A percentile compares a stretch with the other conserved stretches of the same genome.
These are phyloP conservation scores for Hemibates koningsi DNA, from an alignment of 2,113 vertebrate species.

Conservation along the genomic window DNA sequence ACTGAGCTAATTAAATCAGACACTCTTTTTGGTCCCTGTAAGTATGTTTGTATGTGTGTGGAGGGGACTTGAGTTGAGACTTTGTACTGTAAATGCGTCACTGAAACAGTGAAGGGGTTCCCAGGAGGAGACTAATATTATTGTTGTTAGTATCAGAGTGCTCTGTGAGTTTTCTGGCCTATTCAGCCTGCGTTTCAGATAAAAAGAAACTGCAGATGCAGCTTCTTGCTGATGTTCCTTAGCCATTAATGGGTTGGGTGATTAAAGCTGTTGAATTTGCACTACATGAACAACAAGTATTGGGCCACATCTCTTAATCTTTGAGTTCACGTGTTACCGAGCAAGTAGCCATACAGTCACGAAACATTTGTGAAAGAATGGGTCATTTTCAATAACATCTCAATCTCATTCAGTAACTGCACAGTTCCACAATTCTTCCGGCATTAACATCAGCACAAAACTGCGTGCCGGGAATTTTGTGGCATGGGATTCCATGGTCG, in stretches of 20 bases:
- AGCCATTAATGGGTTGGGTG: not conserved
- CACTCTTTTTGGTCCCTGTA: constrained; percentile 43
- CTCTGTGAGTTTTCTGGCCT: not conserved
- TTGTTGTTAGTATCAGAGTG: not conserved
- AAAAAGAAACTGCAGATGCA: constrained; percentile 8
- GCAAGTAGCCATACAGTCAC: not conserved
- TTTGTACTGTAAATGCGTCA: constrained; percentile 67
- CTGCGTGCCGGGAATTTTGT: not conserved
- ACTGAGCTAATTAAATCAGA: constrained; percentile 71
- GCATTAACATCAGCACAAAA: not conserved
- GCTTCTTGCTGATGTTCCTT: not conserved
- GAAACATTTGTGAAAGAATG: not conserved
- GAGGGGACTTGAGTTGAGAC: constrained; percentile 50
- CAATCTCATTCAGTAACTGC: not conserved
- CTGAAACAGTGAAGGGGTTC: constrained; percentile 15
- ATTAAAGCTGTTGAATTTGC: not conserved
- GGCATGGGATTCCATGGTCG: not conserved
- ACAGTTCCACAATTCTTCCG: not conserved
- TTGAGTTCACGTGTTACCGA: not conserved
- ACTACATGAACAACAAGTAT: not conserved
- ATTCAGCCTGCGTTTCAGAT: not conserved
- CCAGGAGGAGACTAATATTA: constrained; percentile 4
- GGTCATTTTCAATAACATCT: not conserved
- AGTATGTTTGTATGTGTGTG: constrained; percentile 38
- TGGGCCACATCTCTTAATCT: not conserved